Base-by-base conservation (phyloP, 2,888 invertebrate genomes). In the Drosophila meridiana region DNA sequence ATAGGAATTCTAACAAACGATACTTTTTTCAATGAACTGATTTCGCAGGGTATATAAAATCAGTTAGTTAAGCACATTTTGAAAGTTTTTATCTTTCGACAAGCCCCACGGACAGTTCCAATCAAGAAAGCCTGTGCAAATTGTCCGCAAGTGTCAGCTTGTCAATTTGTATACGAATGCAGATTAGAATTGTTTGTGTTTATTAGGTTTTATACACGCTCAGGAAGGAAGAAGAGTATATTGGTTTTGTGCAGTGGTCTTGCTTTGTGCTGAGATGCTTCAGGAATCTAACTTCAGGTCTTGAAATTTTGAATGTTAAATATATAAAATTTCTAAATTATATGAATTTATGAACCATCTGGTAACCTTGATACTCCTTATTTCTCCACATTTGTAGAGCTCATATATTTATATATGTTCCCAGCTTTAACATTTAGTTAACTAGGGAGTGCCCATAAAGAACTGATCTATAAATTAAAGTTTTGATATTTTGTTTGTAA, bases 51-150 rank as follows among this genome's bases (percentile, higher is more conserved):
- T 58, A 30, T 57, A 11, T 20, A 14, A 14, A 42, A 20, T 34
- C 28, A 14, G 45, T 9, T 14, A 9, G 4, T 8, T 36, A 5
- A 13, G 9, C 2, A 40, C 26, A 45, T 26, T 38, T 30, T 4
- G 32, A 50, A 2, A 36, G 14, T 9, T 34, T 4, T 36, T 38
- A 28, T 28, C 9, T 11, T 20, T 26, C 20, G 66, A 56, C 45
- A 45, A 58, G 32, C 30, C 9, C 36, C 28, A 58, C 60, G 67
- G 50, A 73, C 76, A 68, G 55, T 66, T 57, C 47, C 52, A 61
- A 75, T 69, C 59, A 47, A 65, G 75, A 45, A 57, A 62, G 38
- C 28, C 42, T 62, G 63, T 40, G 40, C 11, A 66, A 55, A 43
- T 71, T 74, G 52, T 20, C 9, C 13, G 13, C 43, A 42, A 73